A percentile compares a stretch with the other conserved stretches of the same genome.
Conservation (phyloP, 1,140 invertebrate species). For the Pseudobourletiella spinata region DNA sequence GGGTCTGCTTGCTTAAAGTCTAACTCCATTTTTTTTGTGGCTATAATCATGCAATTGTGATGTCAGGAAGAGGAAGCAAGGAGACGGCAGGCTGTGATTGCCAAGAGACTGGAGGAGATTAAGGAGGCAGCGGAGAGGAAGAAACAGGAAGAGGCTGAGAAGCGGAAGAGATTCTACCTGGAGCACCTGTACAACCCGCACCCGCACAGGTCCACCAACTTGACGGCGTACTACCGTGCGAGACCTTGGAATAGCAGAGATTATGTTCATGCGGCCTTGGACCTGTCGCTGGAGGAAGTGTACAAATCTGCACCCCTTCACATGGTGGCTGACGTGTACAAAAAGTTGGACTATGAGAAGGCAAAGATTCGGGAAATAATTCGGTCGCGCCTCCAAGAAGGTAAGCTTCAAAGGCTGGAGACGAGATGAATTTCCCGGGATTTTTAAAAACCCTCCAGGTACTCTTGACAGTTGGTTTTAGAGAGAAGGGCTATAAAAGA, state of each 20-base stretch:
- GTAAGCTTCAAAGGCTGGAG: too few species aligned
- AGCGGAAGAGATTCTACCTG: constrained; percentile 9
- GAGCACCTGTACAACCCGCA: background rate
- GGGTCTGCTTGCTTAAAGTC: too few species aligned
- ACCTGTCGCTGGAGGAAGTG: constrained; percentile 23
- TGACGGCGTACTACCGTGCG: background rate
- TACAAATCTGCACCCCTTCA: constrained; percentile 26
- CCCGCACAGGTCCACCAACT: background rate
- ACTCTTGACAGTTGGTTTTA: too few species aligned
- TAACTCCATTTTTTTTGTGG: too few species aligned
- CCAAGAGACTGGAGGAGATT: constrained; percentile 31
- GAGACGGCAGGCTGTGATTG: constrained; percentile 19
- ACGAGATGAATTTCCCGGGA: too few species aligned
- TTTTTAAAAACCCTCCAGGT: too few species aligned
- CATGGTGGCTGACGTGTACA: constrained; percentile 25
- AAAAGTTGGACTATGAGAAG: constrained; percentile 26
- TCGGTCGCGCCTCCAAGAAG: constrained; percentile 17
- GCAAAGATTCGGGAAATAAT: constrained; percentile 25
- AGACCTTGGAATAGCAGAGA: constrained; percentile 27
- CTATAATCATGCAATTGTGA: too few species aligned
- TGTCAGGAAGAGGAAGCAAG: constrained; percentile 28
- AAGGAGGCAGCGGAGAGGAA: constrained; percentile 23
- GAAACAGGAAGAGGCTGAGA: constrained; percentile 21
- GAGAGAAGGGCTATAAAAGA: too few species aligned
- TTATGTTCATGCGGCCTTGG: constrained; percentile 20